These are phyloP conservation scores for Autographa gamma DNA, from an alignment of 2,888 invertebrate genomes.

Conservation along the genomic window DNA sequence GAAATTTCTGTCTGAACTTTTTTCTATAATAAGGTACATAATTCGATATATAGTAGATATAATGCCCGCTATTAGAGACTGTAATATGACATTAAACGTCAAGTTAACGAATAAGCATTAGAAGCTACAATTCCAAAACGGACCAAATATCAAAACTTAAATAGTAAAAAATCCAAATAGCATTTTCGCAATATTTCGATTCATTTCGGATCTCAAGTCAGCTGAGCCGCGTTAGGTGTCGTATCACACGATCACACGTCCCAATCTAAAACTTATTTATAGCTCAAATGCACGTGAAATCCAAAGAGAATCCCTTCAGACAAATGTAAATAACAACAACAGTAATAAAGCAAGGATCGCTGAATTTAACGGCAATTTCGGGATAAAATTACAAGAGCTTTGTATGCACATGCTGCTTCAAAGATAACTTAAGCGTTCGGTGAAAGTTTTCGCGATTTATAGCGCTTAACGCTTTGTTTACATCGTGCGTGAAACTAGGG, in stretches of 20 bases:
- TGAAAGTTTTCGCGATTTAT: constrained; percentile 52
- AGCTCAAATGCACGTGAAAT: constrained; percentile 5
- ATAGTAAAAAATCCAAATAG: neutral
- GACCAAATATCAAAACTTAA: neutral
- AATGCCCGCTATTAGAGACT: too few relatives aligned
- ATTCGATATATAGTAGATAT: too few relatives aligned
- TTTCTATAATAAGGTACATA: too few relatives aligned
- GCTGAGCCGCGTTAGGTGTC: constrained; percentile 2
- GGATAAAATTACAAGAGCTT: constrained; percentile 42
- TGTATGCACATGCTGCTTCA: constrained; percentile 38
- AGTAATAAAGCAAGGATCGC: constrained; percentile 43
- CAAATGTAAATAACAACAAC: constrained; percentile 43
- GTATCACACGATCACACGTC: constrained; percentile 1
- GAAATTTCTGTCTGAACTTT: too few relatives aligned
- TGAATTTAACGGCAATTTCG: constrained; percentile 42
- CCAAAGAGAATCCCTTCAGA: constrained; percentile 17
- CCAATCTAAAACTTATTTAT: neutral
- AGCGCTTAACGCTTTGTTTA: constrained; percentile 39
- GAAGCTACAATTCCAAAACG: neutral
- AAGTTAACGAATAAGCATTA: too few relatives aligned
- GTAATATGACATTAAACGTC: too few relatives aligned
- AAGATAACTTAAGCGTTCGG: constrained; percentile 38
- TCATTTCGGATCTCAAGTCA: neutral
- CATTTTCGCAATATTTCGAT: neutral
- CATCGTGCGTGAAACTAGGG: constrained; percentile 26